These are phyloP conservation scores for Tetanocera ferruginea DNA, from an alignment of 2,888 invertebrate species.

Conservation along the genomic window DNA sequence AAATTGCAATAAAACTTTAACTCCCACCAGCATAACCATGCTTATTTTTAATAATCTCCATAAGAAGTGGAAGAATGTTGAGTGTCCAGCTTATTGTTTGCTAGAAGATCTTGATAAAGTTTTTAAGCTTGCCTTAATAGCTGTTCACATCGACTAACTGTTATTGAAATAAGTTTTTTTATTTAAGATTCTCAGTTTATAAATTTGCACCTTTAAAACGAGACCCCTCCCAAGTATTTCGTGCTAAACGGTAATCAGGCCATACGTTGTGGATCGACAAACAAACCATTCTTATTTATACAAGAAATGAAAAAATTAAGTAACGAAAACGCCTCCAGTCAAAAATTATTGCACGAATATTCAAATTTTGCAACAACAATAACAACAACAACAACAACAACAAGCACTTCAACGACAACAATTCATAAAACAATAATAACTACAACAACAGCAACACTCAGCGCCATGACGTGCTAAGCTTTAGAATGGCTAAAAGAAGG, in stretches of 20 bases:
- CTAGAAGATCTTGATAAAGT: no score
- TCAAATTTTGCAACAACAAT: conserved; percentile 25
- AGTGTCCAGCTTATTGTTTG: no score
- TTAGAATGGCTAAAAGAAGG: neutral
- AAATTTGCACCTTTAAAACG: neutral
- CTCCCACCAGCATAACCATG: no score
- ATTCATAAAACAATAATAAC: conserved; percentile 17
- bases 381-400: conserved; percentile 13
- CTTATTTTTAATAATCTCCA: no score
- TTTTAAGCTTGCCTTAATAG: neutral
- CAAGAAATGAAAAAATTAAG: conserved; percentile 9
- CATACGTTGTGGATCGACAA: neutral
- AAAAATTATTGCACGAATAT: conserved; percentile 30
- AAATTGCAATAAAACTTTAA: no score
- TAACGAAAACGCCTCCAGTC: conserved; percentile 26
- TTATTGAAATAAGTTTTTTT: neutral
- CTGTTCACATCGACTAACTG: neutral
- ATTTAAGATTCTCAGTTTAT: neutral
- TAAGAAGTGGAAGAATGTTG: no score
- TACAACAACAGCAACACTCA: conserved; percentile 39
- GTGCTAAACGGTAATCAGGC: conserved; percentile 28
- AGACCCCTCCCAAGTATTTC: neutral
- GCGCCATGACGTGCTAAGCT: conserved; percentile 18
- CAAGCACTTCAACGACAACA: neutral
- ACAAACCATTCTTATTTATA: conserved; percentile 5